Conservation (phyloP, 2,797 vertebrate genomes). For the Emys orbicularis region DNA sequence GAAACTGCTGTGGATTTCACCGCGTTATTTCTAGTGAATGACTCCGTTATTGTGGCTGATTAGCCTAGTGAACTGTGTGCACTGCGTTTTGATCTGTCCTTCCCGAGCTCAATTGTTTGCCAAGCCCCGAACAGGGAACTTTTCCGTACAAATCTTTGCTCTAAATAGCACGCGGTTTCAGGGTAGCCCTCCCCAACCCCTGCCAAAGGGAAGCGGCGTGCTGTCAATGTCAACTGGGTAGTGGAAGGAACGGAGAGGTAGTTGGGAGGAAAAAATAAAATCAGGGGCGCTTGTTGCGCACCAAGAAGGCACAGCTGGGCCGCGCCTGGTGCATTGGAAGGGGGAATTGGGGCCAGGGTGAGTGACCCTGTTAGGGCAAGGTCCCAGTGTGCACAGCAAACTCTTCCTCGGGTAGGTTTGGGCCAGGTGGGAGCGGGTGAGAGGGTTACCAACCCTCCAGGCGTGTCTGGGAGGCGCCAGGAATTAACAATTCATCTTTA, state of each 20-base stretch:
- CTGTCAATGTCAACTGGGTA: not conserved
- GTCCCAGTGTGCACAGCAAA: not conserved
- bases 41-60: constrained; percentile 34
- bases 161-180: not conserved
- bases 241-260: not conserved
- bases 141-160: not conserved
- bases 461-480: not conserved
- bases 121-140: not conserved
- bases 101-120: not conserved
- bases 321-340: not conserved
- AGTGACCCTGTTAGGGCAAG: not conserved
- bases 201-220: not conserved
- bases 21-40: constrained; percentile 53
- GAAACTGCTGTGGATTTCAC: constrained; percentile 14
- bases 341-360: not conserved
- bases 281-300: not conserved
- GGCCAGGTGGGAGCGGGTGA: not conserved
- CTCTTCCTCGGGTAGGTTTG: not conserved
- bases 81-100: not conserved
- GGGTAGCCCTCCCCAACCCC: not conserved
- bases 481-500: not conserved
- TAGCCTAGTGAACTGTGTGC: constrained; percentile 1
- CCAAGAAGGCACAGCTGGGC: not conserved
- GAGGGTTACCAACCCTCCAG: too few species aligned
- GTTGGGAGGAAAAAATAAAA: too few species aligned